Conservation (phyloP, 2,797 vertebrate genomes). For the Sebastes baramenuke region DNA sequence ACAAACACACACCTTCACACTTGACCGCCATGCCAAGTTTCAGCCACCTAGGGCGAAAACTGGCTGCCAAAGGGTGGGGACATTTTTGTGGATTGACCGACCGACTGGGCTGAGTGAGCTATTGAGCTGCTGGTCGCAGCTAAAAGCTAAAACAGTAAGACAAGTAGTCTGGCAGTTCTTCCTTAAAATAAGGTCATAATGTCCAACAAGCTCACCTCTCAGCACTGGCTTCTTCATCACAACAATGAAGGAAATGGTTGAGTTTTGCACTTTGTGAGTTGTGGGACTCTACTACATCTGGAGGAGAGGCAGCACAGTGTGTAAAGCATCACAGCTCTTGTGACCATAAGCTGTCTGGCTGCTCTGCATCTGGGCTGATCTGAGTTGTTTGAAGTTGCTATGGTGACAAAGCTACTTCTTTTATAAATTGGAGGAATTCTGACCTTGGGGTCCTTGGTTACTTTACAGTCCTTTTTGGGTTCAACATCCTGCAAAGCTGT, state of each 20-base stretch:
- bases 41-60: background rate
- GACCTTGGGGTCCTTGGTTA: fast-evolving
- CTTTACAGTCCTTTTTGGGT: no score
- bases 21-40: background rate
- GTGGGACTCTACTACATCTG: background rate
- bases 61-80: no score
- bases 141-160: background rate
- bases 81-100: no score
- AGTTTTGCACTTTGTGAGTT: background rate
- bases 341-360: background rate
- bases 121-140: no score
- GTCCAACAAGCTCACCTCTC: background rate
- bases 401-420: no score
- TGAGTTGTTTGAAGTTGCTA: background rate
- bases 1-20: background rate
- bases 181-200: background rate
- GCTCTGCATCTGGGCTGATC: background rate
- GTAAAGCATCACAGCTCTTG: background rate
- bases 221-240: background rate
- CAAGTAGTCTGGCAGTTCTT: background rate
- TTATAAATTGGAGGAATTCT: no score
- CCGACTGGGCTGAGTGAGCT: no score
- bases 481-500: no score
- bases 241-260: background rate
- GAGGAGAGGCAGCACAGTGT: background rate